phyloP scores from a whole-genome alignment of 2,888 invertebrate genomes.

The Heliconius hortense region DNA sequence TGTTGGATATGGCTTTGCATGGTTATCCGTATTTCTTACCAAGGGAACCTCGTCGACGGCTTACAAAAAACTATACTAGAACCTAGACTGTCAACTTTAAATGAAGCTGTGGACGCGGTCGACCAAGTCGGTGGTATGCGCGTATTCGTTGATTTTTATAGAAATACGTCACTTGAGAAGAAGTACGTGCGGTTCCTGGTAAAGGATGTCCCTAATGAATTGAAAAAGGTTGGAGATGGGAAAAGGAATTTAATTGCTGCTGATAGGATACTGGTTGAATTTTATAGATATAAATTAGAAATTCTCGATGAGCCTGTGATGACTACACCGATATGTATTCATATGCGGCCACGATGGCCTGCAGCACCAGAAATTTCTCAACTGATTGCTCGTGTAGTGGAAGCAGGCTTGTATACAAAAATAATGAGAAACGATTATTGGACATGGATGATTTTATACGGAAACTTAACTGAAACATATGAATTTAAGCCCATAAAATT shows the following conservation, averaged over 20 bases:
- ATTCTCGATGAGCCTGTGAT: conserved; percentile 50
- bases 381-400: conserved; percentile 48
- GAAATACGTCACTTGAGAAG: conserved; percentile 48
- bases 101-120: conserved; percentile 52
- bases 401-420: conserved; percentile 49
- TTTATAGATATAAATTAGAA: conserved; percentile 50
- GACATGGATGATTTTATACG: conserved; percentile 24
- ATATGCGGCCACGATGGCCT: conserved; percentile 63
- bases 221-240: conserved; percentile 52
- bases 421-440: conserved; percentile 14
- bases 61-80: conserved; percentile 55
- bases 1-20: conserved; percentile 66
- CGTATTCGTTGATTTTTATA: conserved; percentile 48
- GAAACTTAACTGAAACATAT: conserved; percentile 11
- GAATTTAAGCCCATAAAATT: conserved; percentile 48
- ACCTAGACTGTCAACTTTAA: conserved; percentile 49
- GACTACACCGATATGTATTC: conserved; percentile 48
- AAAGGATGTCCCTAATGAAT: conserved; percentile 41
- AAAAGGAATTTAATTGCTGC: conserved; percentile 53
- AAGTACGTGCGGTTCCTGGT: conserved; percentile 46
- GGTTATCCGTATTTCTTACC: conserved; percentile 60
- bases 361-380: conserved; percentile 49
- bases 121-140: conserved; percentile 55
- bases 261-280: conserved; percentile 45
- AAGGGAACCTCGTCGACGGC: conserved; percentile 56